Base-by-base conservation (phyloP, 2,113 vertebrate species). In the Rhynchopsitta pachyrhyncha region DNA sequence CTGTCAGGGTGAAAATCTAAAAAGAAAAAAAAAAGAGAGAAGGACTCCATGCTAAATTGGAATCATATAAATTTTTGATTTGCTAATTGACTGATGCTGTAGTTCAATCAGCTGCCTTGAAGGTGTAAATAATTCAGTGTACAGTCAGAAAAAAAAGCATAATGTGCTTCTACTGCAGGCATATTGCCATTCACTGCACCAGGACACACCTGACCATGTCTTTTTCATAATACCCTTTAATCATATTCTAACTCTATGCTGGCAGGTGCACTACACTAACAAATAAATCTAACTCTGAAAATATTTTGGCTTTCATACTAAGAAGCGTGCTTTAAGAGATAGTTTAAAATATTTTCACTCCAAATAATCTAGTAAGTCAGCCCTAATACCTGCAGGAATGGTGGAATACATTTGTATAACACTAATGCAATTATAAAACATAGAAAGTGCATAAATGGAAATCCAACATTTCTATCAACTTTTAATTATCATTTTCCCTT, bases 1-100 rank as follows among this genome's bases (percentile, higher is more conserved):
- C 99, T 99, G 99, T 99, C 99, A 99, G 99, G 98, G 98, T 98
- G 98, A 98, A 98, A 99, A 99, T 99, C 98, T 99, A 99, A 99
- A 99, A 98, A 97, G 98, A 93, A 98, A 98, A 98, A 98, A 98
- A 98, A 97, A 95, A 98, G 98, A 98, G 97, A 98, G 98, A 98
- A 98, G 98, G 98, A 99, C 98, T 99, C 98, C 98, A 98, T 98
- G 98, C 98, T 99, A 99, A 99, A 99, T 99, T 99, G 98, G 98
- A 99, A 99, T 99, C 99, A 99, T 98, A 99, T 99, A 98, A 99
- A 99, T 99, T 99, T 99, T 99, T 99, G 99, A 99, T 99, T 99
- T 99, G 98, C 98, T 99, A 99, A 99, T 99, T 99, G 99, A 99
- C 99, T 99, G 99, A 99, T 99, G 98, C 98, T 98, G 98, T 98